Percentiles rank a stretch among this genome's conserved stretches.
These are phyloP conservation scores for Eidolon dupreanum DNA, from an alignment of 2,797 vertebrate species.

Conservation along the genomic window DNA sequence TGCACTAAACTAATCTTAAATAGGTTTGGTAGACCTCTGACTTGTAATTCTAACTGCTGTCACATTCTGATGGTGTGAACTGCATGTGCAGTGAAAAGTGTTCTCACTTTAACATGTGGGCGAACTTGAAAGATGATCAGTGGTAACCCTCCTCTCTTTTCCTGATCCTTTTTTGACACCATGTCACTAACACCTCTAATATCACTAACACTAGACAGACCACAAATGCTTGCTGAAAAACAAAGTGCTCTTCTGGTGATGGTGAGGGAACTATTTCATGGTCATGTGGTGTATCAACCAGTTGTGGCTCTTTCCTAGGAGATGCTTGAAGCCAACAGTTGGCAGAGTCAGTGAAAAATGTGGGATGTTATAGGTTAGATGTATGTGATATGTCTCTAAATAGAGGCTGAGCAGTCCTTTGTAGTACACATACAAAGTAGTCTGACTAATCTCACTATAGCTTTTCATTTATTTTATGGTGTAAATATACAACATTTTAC, in stretches of 20 bases:
- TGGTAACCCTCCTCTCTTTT: not conserved
- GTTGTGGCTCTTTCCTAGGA: not conserved
- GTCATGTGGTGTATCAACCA: not conserved
- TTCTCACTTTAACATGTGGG: not conserved
- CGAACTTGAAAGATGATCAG: not conserved
- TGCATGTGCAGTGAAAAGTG: not conserved
- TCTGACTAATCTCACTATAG: not conserved
- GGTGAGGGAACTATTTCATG: not conserved
- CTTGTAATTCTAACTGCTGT: not conserved
- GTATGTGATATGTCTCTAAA: not conserved
- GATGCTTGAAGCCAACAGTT: not conserved
- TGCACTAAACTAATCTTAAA: constrained; percentile 16
- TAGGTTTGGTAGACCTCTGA: not conserved
- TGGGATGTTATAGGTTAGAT: not conserved
- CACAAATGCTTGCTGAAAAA: constrained; percentile 17
- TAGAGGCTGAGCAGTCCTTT: not conserved
- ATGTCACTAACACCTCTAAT: not conserved
- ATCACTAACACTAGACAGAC: not conserved
- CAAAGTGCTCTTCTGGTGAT: not conserved
- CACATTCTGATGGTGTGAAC: not conserved
- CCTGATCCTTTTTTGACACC: not conserved
- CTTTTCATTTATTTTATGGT: constrained; percentile 13
- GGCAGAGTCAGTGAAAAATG: not conserved
- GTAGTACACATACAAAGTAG: not conserved
- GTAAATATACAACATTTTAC: not conserved